phyloP scores from a whole-genome alignment of 2,888 invertebrate species.

The Boloria selene region DNA sequence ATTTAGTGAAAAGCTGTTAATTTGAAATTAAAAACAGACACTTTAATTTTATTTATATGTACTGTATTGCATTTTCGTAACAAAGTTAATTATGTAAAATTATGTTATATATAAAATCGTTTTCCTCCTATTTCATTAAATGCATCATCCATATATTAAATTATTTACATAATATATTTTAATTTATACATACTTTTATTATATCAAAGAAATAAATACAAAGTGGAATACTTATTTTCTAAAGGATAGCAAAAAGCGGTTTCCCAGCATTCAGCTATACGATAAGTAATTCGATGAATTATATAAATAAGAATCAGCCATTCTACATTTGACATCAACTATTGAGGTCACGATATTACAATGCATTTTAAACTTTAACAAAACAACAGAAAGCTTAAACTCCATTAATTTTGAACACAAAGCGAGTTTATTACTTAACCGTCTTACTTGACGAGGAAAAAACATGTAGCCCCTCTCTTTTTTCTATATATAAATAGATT shows the following conservation, averaged over 20 bases:
- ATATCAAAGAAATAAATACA: no score
- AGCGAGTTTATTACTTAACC: constrained; percentile 59
- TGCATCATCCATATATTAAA: no score
- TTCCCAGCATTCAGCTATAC: constrained; percentile 28
- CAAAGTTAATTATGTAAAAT: no score
- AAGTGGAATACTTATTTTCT: no score
- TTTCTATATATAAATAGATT: constrained; percentile 45
- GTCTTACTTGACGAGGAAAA: constrained; percentile 43
- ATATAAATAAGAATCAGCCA: constrained; percentile 58
- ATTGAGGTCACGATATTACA: constrained; percentile 21
- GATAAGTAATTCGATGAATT: constrained; percentile 57
- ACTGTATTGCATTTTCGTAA: no score
- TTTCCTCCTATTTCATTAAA: no score
- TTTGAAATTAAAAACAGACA: no score
- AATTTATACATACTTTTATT: no score
- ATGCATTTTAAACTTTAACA: constrained; percentile 45
- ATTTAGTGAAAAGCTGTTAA: no score
- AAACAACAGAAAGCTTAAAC: constrained; percentile 44
- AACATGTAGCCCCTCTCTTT: constrained; percentile 54
- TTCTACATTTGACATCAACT: constrained; percentile 55
- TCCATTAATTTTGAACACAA: constrained; percentile 47
- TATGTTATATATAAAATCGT: no score
- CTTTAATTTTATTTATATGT: no score
- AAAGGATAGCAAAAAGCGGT: constrained; percentile 1
- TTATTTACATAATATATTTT: no score